Base-by-base conservation (phyloP, 2,888 invertebrate species). In the Steromphala cineraria region DNA sequence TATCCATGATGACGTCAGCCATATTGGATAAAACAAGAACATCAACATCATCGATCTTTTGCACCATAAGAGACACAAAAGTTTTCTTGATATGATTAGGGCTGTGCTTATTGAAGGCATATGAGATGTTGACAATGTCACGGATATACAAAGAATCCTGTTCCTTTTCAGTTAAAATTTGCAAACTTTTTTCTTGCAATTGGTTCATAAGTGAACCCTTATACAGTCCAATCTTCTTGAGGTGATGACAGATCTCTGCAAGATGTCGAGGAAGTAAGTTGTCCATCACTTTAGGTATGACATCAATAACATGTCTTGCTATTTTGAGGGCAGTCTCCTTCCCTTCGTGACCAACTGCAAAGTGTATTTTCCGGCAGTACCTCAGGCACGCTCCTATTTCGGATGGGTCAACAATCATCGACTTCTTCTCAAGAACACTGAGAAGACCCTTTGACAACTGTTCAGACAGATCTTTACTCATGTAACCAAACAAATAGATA, bases 11-110 rank as follows among this genome's bases (percentile, higher is more conserved):
- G 13, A 78, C 77, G 53, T 88, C 87, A 19, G 84, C 85, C 7
- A 88, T 71, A 78, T 85, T 87, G 15, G 87, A 87, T 53, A 88
- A 79, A 7, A 82, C 75, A 24, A 87, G 75, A 13, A 86, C 81
- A 67, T 88, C 88, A 15, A 83, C 84, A 55, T 86, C 81, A 19
- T 82, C 78, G 31, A 87, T 52, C 21, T 76, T 52, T 19, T 53
- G 56, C 62, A 79, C n/a, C n/a, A 84, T 53, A 19, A 62, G 19
- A 19, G 75, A 52, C 10, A 75, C 67, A 1, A 86, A 21, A n/a
- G 62, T 55, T 21, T 78, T 56, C 67, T 78, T 81, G 21, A 52
- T 55, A 31, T 46, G 19, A n/a, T 24, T 17, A 21, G 81, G 36
- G 8, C 56, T 80, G 4, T 53, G 19, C 1, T 62, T 52, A 55